Base-by-base conservation (phyloP, 1,140 invertebrate genomes). In the Drosophila littoralis region DNA sequence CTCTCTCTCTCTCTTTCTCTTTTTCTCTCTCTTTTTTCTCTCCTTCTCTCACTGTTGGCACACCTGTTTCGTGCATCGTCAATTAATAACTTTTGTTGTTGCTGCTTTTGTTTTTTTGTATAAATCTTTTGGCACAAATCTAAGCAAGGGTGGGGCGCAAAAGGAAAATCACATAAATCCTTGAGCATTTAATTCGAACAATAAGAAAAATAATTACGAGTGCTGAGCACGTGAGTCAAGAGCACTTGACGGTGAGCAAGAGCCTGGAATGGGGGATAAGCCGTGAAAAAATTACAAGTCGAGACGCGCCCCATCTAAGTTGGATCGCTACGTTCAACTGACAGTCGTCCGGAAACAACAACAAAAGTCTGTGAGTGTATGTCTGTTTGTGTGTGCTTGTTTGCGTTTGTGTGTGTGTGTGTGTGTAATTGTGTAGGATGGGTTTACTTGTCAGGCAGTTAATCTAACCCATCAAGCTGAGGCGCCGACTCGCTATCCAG, bases 131-230 rank as follows among this genome's bases (percentile, higher is more conserved):
- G 70, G 75, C 83, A 77, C 63, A 77, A 79, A 69, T 88, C 77
- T 72, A 75, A 72, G 71, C 52, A 64, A 46, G 72, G 38, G 43
- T 51, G 46, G 13, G 32, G 46, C 60, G 61, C 68, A 43, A 67
- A 66, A 64, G 76, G 40, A 76, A 73, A 79, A 71, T 81, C 79
- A 70, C 75, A 86, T 88, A 89, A 89, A 89, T 89, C 81, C 77
- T 80, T 70, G 68, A 89, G 85, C 75, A 89, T 89, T 84, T 89
- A 89, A 89, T 84, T 90, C 81, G 77, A 89, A 88, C 84, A 89
- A 89, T 89, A 89, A 82, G 81, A 81, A 79, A 89, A 89, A 89
- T 89, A 89, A 89, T 89, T 89, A 89, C 85, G 71, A 90, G 85
- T 88, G 84, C 84, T 58, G 77, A 89, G 84, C 84, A 88, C 85